Evolutionary conservation across 2,888 invertebrate species (phyloP), one percentile per base, ranked within the genome.

Genomic region (Harpagoxenus sublaevis): DNA sequence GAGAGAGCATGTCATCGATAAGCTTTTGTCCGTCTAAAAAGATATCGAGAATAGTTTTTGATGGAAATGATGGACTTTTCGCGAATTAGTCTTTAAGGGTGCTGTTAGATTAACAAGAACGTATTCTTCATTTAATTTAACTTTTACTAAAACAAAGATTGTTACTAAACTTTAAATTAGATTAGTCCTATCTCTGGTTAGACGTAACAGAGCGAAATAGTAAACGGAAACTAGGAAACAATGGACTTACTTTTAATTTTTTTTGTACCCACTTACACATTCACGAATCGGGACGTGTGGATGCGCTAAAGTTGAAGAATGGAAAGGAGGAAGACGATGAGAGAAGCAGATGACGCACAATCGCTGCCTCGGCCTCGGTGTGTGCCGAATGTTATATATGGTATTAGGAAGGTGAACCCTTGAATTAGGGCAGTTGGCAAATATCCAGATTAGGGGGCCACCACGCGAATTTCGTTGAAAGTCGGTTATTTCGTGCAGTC

Each of bases 401-500:
- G 48, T 71, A 62, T 81, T 81, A 81, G 79, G 60, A 60, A 81
- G 48, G 48, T 60, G 39, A 81, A 73, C 79, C 71, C 60, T 60
- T 60, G 55, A 81, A 81, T 81, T 51, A 81, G 79, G 79, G 60
- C 79, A 81, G 73, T 81, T 81, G 79, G 79, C 79, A 81, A 81
- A 71, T 81, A 62, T 81, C 79, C 79, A 81, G 73, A 73, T 81
- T 81, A 81, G 39, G 73, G 48, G 28, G 48, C 60, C 39, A 60
- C 39, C 79, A 81, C 73, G 73, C 57, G 48, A 78, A 73, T 71
- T 48, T 81, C 48, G 48, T 51, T 28, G 73, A 62, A 71, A 73
- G 48, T 81, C 79, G 48, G 35, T 62, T 81, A 73, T 81, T 81
- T 60, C 42, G 42, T 68, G 70, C 39, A 28, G 28, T 23, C 51